Percentiles rank a stretch among this genome's conserved stretches.
These are phyloP conservation scores for Andrena hattorfiana DNA, from an alignment of 2,888 invertebrate genomes.

Conservation along the genomic window DNA sequence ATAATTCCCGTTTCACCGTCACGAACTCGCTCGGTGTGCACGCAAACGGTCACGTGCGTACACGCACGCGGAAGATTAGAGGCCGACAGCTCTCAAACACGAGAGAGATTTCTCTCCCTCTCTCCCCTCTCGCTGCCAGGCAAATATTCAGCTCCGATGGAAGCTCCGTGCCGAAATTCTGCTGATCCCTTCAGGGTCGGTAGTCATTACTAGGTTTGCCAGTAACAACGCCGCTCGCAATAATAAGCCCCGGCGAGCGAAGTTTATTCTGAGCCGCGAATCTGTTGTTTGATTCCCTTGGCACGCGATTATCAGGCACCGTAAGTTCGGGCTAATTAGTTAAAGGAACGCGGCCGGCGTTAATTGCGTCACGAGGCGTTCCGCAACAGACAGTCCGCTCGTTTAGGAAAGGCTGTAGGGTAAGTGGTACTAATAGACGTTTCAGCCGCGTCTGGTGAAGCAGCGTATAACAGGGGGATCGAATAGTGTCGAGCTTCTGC, in stretches of 20 bases:
- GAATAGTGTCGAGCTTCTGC: neutral
- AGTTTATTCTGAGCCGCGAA: slow-evolving; percentile 66
- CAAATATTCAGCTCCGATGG: slow-evolving; percentile 78
- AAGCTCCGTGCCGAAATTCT: slow-evolving; percentile 72
- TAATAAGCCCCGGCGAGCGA: slow-evolving; percentile 64
- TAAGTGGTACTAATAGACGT: neutral
- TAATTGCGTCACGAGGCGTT: slow-evolving; percentile 50
- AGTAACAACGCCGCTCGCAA: slow-evolving; percentile 68
- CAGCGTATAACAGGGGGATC: neutral
- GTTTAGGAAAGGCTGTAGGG: slow-evolving; percentile 14
- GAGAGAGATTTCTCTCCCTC: slow-evolving; percentile 34
- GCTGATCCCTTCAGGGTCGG: slow-evolving; percentile 75
- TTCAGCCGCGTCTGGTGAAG: neutral
- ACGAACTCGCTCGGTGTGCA: slow-evolving; percentile 26
- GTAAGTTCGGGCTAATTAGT: slow-evolving; percentile 63
- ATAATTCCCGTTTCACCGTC: slow-evolving; percentile 60
- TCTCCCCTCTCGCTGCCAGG: slow-evolving; percentile 56
- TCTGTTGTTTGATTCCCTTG: slow-evolving; percentile 67
- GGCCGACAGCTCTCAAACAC: slow-evolving; percentile 48
- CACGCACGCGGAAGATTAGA: slow-evolving; percentile 58
- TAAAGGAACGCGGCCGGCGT: slow-evolving; percentile 50
- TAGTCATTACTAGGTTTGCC: slow-evolving; percentile 74
- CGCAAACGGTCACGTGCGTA: slow-evolving; percentile 27
- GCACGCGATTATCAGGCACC: slow-evolving; percentile 38
- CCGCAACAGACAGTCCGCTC: slow-evolving; percentile 28